Evolutionary conservation across 2,797 vertebrate genomes (phyloP).

Genomic region (Pipistrellus pygmaeus): DNA sequence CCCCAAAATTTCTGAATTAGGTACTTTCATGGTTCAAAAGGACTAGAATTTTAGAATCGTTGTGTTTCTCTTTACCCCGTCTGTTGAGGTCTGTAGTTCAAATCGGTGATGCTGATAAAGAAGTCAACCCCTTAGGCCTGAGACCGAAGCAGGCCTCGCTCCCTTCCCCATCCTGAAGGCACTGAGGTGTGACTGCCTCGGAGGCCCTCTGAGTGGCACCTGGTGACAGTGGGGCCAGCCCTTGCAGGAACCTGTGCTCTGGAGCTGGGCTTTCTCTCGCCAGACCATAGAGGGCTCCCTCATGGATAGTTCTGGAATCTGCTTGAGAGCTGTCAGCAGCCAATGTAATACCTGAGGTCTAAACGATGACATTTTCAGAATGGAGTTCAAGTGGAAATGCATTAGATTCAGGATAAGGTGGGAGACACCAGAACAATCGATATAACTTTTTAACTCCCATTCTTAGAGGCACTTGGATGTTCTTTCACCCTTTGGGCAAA

Average conservation of each 20-base stretch:
- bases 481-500: background rate
- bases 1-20: background rate
- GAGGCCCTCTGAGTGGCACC: background rate
- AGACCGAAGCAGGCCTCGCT: background rate
- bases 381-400: background rate
- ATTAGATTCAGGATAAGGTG: background rate
- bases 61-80: background rate
- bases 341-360: background rate
- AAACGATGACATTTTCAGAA: conserved; percentile 45
- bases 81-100: conserved; percentile 29
- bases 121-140: background rate
- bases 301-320: background rate
- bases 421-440: background rate
- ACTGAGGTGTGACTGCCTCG: background rate
- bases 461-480: background rate
- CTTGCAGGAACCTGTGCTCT: conserved; percentile 13
- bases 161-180: background rate
- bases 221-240: background rate
- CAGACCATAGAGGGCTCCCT: conserved; percentile 26
- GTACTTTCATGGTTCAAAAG: background rate
- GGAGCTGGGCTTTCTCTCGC: background rate
- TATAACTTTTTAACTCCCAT: conserved; percentile 27
- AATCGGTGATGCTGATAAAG: conserved; percentile 22
- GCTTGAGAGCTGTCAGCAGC: background rate
- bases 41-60: background rate